Percentiles rank a stretch among this genome's conserved stretches.
phyloP scores from a whole-genome alignment of 1,140 invertebrate genomes.

The Aporrectodea caliginosa region DNA sequence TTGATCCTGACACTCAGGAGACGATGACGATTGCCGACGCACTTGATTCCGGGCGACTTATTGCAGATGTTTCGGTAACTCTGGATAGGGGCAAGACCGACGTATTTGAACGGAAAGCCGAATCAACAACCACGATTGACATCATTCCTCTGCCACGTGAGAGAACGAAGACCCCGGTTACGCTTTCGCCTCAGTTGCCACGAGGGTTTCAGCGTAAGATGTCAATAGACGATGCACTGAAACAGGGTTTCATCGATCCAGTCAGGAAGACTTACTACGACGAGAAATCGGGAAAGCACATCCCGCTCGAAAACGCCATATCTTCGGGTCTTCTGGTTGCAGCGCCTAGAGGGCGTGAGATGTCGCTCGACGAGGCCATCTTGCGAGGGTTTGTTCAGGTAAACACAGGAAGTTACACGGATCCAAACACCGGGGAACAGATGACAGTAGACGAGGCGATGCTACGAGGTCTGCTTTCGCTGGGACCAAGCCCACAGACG shows the following conservation, averaged over 20 bases:
- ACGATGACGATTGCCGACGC: slow-evolving; percentile 67
- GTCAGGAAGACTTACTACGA: slow-evolving; percentile 69
- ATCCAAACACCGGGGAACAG: slow-evolving; percentile 66
- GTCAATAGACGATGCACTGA: slow-evolving; percentile 65
- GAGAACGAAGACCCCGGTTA: not conserved
- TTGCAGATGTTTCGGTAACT: slow-evolving; percentile 55
- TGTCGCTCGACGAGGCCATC: not conserved
- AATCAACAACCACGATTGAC: slow-evolving; percentile 14
- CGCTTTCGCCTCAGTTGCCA: not conserved
- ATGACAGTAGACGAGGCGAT: slow-evolving; percentile 54
- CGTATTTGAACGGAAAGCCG: slow-evolving; percentile 54
- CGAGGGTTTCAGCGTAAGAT: slow-evolving; percentile 33
- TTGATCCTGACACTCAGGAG: slow-evolving; percentile 67
- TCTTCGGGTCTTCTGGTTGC: slow-evolving; percentile 69
- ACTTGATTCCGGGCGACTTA: slow-evolving; percentile 54
- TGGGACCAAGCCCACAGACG: not conserved
- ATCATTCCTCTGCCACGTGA: not conserved
- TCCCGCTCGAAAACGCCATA: slow-evolving; percentile 74
- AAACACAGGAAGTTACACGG: slow-evolving; percentile 48
- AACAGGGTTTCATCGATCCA: slow-evolving; percentile 74
- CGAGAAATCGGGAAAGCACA: slow-evolving; percentile 65
- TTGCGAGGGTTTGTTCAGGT: not conserved
- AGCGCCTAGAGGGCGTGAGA: slow-evolving; percentile 61
- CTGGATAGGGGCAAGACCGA: slow-evolving; percentile 60
- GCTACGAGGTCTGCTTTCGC: slow-evolving; percentile 41